Conservation (phyloP, 30 jellyfish, hydroid and myxozoan genomes). For the Sanderia malayensis region DNA sequence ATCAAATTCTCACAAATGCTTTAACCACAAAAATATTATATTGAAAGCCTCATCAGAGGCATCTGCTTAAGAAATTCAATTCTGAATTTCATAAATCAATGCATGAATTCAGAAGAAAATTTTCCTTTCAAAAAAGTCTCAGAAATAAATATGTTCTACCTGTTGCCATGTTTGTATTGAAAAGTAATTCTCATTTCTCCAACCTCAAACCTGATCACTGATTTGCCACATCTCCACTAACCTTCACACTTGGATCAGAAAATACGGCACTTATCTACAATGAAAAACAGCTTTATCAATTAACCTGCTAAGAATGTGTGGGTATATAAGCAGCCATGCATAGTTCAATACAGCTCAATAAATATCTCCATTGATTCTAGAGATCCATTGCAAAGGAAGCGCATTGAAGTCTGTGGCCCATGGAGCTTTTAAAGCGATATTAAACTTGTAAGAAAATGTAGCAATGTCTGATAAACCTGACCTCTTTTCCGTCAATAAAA, state of each 20-base stretch:
- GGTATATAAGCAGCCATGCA: background rate
- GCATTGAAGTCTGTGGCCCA: background rate
- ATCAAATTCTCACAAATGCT: no score
- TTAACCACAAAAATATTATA: no score
- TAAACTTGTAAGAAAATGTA: no score
- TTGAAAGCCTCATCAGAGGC: no score
- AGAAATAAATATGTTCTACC: background rate
- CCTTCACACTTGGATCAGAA: background rate
- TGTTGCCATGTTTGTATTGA: background rate
- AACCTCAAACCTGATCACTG: background rate
- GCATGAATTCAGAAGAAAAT: background rate
- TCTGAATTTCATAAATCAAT: no score
- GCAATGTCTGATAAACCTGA: no score
- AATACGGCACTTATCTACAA: conserved; percentile 5
- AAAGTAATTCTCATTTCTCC: background rate
- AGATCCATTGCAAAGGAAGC: background rate
- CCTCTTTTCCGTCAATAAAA: conserved; percentile 60
- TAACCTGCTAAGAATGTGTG: background rate
- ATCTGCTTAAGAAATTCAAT: no score
- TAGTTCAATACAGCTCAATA: background rate
- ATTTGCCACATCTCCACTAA: background rate
- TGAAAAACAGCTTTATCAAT: no score
- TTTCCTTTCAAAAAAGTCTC: background rate
- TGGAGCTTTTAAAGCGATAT: background rate
- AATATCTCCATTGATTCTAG: background rate